Conservation (phyloP, 53 echinoderm and acorn worm species). For the Echinarachnius parma region DNA sequence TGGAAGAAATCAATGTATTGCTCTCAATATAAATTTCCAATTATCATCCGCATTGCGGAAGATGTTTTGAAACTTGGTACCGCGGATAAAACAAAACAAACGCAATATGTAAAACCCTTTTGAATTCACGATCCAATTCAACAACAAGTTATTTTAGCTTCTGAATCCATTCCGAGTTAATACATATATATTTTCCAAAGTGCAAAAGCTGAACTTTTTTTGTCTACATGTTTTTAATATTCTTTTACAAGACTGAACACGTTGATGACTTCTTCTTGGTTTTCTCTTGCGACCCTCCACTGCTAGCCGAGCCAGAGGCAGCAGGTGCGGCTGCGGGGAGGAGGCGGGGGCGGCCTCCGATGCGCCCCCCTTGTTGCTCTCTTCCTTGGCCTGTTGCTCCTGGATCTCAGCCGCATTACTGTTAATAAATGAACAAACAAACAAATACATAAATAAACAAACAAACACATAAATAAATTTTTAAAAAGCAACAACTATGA, state of each 20-base stretch:
- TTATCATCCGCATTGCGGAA: too few species aligned
- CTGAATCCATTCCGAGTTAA: too few species aligned
- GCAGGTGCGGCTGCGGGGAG: not conserved
- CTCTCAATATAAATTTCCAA: too few species aligned
- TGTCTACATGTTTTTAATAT: too few species aligned
- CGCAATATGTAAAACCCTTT: too few species aligned
- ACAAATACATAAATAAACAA: not conserved
- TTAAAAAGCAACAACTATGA: not conserved
- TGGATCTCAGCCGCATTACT: constrained; percentile 29
- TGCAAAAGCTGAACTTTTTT: too few species aligned
- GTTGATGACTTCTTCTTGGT: constrained; percentile 43
- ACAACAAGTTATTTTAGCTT: too few species aligned
- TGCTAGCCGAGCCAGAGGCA: not conserved
- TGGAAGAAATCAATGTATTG: too few species aligned
- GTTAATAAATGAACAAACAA: not conserved
- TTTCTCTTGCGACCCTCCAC: not conserved
- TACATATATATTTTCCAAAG: too few species aligned
- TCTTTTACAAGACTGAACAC: constrained; percentile 30
- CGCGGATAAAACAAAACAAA: too few species aligned
- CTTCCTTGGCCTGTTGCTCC: constrained; percentile 7
- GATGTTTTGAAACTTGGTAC: too few species aligned
- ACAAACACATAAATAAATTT: not conserved
- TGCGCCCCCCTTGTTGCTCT: not conserved
- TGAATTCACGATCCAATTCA: too few species aligned
- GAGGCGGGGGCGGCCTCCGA: not conserved